Evolutionary conservation across 2,797 vertebrate species (phyloP), one percentile per base, ranked within the genome.

Genomic region (Echeneis naucrates): DNA sequence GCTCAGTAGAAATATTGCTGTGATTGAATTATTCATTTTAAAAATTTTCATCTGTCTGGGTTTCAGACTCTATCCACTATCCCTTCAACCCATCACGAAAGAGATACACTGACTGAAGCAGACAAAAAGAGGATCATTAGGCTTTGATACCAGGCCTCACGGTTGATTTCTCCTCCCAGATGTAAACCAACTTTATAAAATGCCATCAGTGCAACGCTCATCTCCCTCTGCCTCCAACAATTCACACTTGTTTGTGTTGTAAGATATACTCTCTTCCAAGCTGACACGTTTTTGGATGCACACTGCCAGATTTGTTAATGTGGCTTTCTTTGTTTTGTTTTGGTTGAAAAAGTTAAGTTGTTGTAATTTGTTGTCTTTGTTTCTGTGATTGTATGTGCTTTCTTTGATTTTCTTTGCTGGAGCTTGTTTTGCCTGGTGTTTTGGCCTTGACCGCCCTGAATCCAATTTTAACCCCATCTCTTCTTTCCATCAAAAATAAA

Each of bases 391-490:
- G n/a, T n/a, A 9, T 62, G 52, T 52, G 9, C 32, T 54, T n/a
- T 19, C 10, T 3, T 33, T 10, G 4, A n/a, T 38, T 16, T 17
- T 42, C 23, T 42, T 19, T 27, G 23, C 58, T 42, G 26, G 6
- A 21, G 11, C 56, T 44, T 42, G 58, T 54, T 64, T 19, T 42
- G 40, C 64, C 38, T 21, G 21, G 23, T 59, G 17, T 35, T 8
- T 26, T 63, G 47, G 51, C 11, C 30, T 52, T 58, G 54, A 50
- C 54, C 48, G 63, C 58, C 53, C 47, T 58, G 45, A 73, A 68
- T 53, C n/a, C 16, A 53, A 54, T 16, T 23, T 8, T n/a, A 30
- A 19, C 37, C 13, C 52, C 24, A 44, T 55, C 26, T 14, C 2
- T 38, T 50, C n/a, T 38, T 38, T 59, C 13, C 11, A 53, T 21